Percentiles rank a stretch among this genome's conserved stretches.
Conservation (phyloP, 2,888 invertebrate species). For the Byasa hedistus region DNA sequence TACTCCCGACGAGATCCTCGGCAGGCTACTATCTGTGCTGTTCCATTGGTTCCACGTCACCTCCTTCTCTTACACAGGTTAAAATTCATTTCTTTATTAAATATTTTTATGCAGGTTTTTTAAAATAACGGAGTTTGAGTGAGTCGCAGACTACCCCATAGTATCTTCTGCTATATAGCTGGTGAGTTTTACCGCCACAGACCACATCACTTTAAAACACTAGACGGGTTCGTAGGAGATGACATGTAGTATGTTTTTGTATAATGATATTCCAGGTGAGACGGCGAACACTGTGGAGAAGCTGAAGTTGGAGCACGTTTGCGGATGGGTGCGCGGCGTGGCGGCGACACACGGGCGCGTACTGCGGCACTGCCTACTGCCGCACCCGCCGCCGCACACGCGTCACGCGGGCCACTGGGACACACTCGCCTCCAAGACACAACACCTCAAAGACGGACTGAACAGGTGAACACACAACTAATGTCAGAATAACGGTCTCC, state of each 20-base stretch:
- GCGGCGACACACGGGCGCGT: conserved; percentile 91
- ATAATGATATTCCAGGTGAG: conserved; percentile 71
- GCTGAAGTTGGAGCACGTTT: conserved; percentile 94
- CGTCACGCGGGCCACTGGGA: conserved; percentile 98
- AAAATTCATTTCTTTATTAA: conserved; percentile 22
- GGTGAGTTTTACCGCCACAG: too few species aligned
- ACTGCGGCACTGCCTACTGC: conserved; percentile 95
- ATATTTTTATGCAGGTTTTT: not conserved
- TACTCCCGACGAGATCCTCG: conserved; percentile 89
- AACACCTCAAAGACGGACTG: conserved; percentile 96
- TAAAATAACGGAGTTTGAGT: too few species aligned
- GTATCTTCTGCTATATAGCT: too few species aligned
- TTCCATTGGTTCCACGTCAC: conserved; percentile 99
- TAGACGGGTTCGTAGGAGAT: too few species aligned
- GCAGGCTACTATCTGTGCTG: conserved; percentile 95
- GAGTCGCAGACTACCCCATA: too few species aligned
- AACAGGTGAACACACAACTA: conserved; percentile 73
- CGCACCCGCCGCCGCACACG: conserved; percentile 97
- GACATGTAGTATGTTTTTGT: too few species aligned
- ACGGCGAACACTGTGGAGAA: conserved; percentile 94
- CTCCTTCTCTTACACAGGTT: conserved; percentile 96
- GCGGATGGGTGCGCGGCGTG: conserved; percentile 92
- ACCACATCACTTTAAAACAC: too few species aligned
- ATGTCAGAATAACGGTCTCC: too few species aligned
- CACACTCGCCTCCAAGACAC: conserved; percentile 90